Evolutionary conservation across 2,113 vertebrate species (phyloP), one percentile per base, ranked within the genome.

Genomic region (Taurulus bubalis): DNA sequence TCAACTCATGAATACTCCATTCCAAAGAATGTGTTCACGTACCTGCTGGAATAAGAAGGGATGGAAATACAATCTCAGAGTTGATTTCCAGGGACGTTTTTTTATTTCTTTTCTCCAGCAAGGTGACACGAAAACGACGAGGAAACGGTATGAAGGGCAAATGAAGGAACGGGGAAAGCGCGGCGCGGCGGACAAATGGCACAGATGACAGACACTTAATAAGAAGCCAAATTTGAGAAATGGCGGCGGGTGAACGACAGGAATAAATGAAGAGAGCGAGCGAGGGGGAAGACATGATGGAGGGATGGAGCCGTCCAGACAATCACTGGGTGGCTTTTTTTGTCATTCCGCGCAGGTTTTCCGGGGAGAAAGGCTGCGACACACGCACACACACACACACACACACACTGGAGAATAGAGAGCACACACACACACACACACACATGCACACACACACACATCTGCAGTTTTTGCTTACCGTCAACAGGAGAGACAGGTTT

Each of bases 191-290:
- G 75, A 85, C 87, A 87, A 90, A 89, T 85, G 89, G 78, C 76
- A 32, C 1, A 36, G 70, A 85, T 87, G 87, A 90, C 86, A 90
- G 88, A 88, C 88, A 79, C 82, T 91, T 89, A 90, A 91, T 89
- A 90, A 90, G 84, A 63, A 68, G 70, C 76, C 30, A 84, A 47
- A 87, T 87, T 78, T 89, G 85, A 91, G 78, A 56, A 89, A 89
- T 87, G 87, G 78, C 14, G 32, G 47, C 8, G 8, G 32, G 59
- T 47, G 59, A 87, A 62, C 12, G 77, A 74, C 73, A n/a, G 72
- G 71, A 85, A 90, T 80, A 83, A 90, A 90, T 79, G 82, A 86
- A 56, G 58, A 83, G 62, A 6, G 82, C 4, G 20, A 82, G 80
- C 68, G 77, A 79, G 59, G 66, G 63, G 73, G 85, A 84, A 89